These are phyloP conservation scores for Hoplostethus mediterraneus DNA, from an alignment of 2,797 vertebrate genomes.

Conservation along the genomic window DNA sequence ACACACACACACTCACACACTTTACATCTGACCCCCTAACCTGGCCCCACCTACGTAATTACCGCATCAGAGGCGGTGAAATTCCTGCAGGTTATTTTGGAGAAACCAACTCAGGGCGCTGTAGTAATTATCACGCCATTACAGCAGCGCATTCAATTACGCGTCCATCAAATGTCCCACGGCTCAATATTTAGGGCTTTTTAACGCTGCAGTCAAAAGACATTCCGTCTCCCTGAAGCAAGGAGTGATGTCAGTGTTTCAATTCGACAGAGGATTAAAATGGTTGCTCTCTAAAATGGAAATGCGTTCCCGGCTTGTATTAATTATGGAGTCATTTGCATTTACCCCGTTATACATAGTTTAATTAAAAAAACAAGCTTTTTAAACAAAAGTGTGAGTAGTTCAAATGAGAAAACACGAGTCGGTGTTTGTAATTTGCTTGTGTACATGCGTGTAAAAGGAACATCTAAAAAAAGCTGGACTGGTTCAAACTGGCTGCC, in stretches of 20 bases:
- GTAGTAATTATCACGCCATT: constrained; percentile 80
- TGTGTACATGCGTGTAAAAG: constrained; percentile 32
- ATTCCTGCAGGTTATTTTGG: constrained; percentile 83
- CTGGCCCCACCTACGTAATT: constrained; percentile 85
- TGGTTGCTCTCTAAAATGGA: constrained; percentile 69
- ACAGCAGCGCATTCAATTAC: constrained; percentile 80
- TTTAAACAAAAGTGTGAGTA: constrained; percentile 74
- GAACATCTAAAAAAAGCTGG: constrained; percentile 10
- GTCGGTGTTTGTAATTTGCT: constrained; percentile 46
- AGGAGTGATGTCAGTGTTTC: constrained; percentile 67
- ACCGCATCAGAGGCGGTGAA: constrained; percentile 80
- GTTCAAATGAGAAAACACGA: constrained; percentile 67
- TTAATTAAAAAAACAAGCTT: constrained; percentile 53
- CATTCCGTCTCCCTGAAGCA: constrained; percentile 62
- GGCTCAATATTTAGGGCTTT: constrained; percentile 67
- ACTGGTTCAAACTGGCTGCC: constrained; percentile 44
- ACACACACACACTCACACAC: constrained; percentile 37
- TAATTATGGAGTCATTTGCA: constrained; percentile 78
- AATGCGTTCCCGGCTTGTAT: constrained; percentile 68
- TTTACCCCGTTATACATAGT: constrained; percentile 66
- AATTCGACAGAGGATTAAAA: constrained; percentile 76
- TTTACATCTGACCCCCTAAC: constrained; percentile 81
- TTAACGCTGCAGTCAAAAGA: constrained; percentile 51
- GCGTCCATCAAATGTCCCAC: constrained; percentile 75
- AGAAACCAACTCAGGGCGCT: constrained; percentile 67